Evolutionary conservation across 2,888 invertebrate genomes (phyloP).

Genomic region (Petrolisthes cinctipes): DNA sequence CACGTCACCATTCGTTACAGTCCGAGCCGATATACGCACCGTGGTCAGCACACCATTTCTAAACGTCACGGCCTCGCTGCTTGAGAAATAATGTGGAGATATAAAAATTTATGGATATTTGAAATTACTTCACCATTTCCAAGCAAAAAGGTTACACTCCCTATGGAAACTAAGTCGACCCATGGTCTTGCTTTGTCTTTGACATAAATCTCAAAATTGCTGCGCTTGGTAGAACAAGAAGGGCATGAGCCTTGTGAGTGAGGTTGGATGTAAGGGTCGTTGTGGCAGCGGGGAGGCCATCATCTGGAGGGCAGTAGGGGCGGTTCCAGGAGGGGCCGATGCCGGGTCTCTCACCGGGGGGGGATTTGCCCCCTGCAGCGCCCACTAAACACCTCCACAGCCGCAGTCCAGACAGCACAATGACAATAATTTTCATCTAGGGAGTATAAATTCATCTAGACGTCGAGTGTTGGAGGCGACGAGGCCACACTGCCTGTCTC

Average conservation of each 20-base stretch:
- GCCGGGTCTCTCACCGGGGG: conserved; percentile 56
- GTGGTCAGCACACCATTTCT: conserved; percentile 46
- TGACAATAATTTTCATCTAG: conserved; percentile 60
- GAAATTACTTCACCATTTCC: conserved; percentile 42
- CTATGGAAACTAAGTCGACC: conserved; percentile 12
- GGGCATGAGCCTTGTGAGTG: conserved; percentile 29
- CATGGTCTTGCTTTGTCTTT: conserved; percentile 48
- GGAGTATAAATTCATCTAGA: conserved; percentile 57
- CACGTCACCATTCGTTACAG: conserved; percentile 59
- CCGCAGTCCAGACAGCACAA: conserved; percentile 53
- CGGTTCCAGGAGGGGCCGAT: conserved; percentile 53
- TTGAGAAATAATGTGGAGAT: conserved; percentile 55
- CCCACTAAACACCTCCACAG: conserved; percentile 59
- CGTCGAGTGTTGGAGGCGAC: conserved; percentile 26
- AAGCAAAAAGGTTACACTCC: conserved; percentile 45
- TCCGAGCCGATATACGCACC: conserved; percentile 31
- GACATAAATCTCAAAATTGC: conserved; percentile 54
- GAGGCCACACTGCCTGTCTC: conserved; percentile 19
- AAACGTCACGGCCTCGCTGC: conserved; percentile 39
- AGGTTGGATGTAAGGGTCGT: not conserved
- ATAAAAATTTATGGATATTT: conserved; percentile 60
- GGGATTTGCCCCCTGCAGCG: conserved; percentile 59
- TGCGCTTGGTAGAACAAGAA: conserved; percentile 30
- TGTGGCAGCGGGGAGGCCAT: conserved; percentile 14
- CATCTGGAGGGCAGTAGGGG: conserved; percentile 51